phyloP scores from a whole-genome alignment of 37 sponge, comb jelly and placozoan species.

The Trichoplax adhaerens region DNA sequence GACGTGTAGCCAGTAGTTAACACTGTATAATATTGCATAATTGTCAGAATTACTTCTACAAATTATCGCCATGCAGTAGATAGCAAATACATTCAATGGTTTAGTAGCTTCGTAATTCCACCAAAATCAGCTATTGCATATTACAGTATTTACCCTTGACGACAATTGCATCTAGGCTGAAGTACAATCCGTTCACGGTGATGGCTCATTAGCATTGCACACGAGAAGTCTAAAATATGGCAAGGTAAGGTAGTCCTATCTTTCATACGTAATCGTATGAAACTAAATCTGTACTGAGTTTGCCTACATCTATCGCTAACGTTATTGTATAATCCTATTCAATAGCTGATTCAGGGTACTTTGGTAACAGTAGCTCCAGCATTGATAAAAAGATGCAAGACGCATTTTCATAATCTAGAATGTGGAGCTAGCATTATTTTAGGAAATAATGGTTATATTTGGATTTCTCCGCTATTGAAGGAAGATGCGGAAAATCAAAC shows the following conservation, averaged over 20 bases:
- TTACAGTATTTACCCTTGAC: neutral
- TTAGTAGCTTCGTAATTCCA: slow-evolving; percentile 9
- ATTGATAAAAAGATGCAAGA: slow-evolving; percentile 86
- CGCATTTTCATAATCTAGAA: slow-evolving; percentile 83
- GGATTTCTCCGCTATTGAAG: slow-evolving; percentile 60
- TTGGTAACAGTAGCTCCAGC: slow-evolving; percentile 62
- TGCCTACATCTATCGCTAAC: neutral
- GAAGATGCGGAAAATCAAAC: slow-evolving; percentile 22
- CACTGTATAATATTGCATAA: slow-evolving; percentile 9
- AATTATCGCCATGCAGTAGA: slow-evolving; percentile 3
- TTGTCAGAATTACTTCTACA: slow-evolving; percentile 5
- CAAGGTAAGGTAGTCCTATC: slow-evolving; percentile 32
- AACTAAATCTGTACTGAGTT: neutral
- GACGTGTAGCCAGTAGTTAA: neutral
- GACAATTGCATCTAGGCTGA: slow-evolving; percentile 43
- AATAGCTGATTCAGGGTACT: slow-evolving; percentile 44
- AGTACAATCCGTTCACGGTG: slow-evolving; percentile 60
- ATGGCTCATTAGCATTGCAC: slow-evolving; percentile 77
- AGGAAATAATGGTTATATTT: slow-evolving; percentile 91
- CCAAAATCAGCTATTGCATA: slow-evolving; percentile 21
- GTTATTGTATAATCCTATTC: neutral
- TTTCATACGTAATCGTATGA: neutral
- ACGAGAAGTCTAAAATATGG: slow-evolving; percentile 87
- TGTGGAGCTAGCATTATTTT: slow-evolving; percentile 84
- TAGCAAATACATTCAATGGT: slow-evolving; percentile 10